Conservation (phyloP, 1,140 invertebrate genomes). For the Drosophila nannoptera region DNA sequence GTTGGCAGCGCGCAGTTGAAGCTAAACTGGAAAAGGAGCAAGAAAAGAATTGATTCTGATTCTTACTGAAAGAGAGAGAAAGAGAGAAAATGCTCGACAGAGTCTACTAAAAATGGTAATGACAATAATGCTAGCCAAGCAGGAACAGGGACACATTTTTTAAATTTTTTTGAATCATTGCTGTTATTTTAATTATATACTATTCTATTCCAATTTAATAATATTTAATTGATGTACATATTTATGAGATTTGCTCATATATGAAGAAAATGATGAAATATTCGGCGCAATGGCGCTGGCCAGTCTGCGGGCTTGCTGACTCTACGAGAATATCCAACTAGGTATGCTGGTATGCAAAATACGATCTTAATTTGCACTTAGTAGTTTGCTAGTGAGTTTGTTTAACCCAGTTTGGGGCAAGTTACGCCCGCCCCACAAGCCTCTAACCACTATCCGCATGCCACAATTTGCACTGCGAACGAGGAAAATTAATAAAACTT, state of each 20-base stretch:
- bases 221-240: too few relatives aligned
- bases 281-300: neutral
- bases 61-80: neutral
- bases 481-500: constrained; percentile 28
- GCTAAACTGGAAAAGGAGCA: constrained; percentile 45
- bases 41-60: constrained; percentile 11
- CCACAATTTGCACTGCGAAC: constrained; percentile 47
- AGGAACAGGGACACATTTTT: too few relatives aligned
- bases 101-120: too few relatives aligned
- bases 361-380: constrained; percentile 33
- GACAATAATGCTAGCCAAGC: too few relatives aligned
- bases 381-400: constrained; percentile 18
- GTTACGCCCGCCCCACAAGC: constrained; percentile 60
- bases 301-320: neutral
- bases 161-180: too few relatives aligned
- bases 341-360: constrained; percentile 23
- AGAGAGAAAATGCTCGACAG: too few relatives aligned
- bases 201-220: too few relatives aligned
- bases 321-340: constrained; percentile 4
- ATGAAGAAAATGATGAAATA: too few relatives aligned
- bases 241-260: too few relatives aligned
- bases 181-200: too few relatives aligned
- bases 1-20: constrained; percentile 50
- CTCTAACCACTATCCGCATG: constrained; percentile 21
- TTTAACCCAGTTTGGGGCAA: constrained; percentile 62